Evolutionary conservation across 2,797 vertebrate genomes (phyloP), one percentile per base, ranked within the genome.

Genomic region (Gymnocypris eckloni): DNA sequence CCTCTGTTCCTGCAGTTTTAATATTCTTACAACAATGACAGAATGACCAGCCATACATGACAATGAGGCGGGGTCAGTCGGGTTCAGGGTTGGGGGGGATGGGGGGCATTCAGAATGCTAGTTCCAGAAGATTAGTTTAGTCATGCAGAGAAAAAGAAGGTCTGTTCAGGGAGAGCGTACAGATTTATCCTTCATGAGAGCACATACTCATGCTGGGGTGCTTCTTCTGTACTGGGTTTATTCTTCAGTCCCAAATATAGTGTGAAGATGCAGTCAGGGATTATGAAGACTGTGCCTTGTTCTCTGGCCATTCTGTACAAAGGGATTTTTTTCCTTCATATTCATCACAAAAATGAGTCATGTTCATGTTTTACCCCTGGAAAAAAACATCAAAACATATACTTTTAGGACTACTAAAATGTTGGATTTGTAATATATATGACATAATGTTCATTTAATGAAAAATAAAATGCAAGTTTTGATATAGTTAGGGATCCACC

Each of bases 31-130:
- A 71, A 64, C 78, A 89, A 90, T 92, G 91, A 92, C 89, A 70
- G 82, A 82, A 87, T 90, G 70, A 86, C 78, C 91, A 92, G 92
- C 92, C 91, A 92, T 88, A 78, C 86, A 87, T 85, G 85, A 90
- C 90, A 90, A 88, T 82, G 87, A 86, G 91, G 86, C 39, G 37
- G 84, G 89, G 91, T 91, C 90, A 86, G 90, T 81, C 85, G 79
- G 61, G 69, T 43, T 37, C 15, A 75, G 43, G 33, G 33, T 59
- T 83, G n/a, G 81, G 67, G 43, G 80, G 67, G 76, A 1, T 52
- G 39, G 61, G 61, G 41, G 61, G 43, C 45, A 43, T 69, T 78
- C 67, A 37, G 56, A 84, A 87, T 61, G 81, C 50, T 79, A 72
- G 43, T 66, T 83, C 13, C 72, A 48, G 33, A 76, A 84, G 77